Evolutionary conservation across 2,797 vertebrate genomes (phyloP).

Genomic region (Darevskia mixta): DNA sequence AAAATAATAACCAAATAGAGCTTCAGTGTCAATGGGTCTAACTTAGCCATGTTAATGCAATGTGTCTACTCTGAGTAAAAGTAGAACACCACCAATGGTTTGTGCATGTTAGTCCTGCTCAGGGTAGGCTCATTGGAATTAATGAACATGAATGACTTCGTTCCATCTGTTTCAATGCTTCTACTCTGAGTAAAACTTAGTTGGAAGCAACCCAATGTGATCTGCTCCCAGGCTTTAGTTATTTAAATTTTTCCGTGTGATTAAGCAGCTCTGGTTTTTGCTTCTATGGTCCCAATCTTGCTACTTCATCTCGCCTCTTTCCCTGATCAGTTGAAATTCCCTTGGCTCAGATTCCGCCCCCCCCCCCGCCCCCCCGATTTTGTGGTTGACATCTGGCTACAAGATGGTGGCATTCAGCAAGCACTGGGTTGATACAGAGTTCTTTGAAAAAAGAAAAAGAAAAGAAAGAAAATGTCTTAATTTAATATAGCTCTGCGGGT

Average conservation of each 20-base stretch:
- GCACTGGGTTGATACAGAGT: slow-evolving; percentile 49
- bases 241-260: neutral
- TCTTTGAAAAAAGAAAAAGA: neutral
- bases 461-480: slow-evolving; percentile 9
- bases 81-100: too few relatives aligned
- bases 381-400: slow-evolving; percentile 74
- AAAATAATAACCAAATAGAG: too few relatives aligned
- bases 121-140: too few relatives aligned
- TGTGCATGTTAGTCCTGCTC: too few relatives aligned
- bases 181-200: neutral
- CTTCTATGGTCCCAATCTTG: slow-evolving; percentile 25
- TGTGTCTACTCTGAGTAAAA: too few relatives aligned
- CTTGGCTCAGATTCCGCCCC: neutral
- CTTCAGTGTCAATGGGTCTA: too few relatives aligned
- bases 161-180: neutral
- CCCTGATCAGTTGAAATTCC: neutral
- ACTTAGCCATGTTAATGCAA: too few relatives aligned
- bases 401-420: slow-evolving; percentile 71
- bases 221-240: neutral
- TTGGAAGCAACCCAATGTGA: neutral
- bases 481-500: slow-evolving; percentile 9
- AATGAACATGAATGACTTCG: neutral
- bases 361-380: slow-evolving; percentile 28
- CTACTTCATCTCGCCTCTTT: slow-evolving; percentile 45
- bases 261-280: neutral